A percentile compares a stretch with the other conserved stretches of the same genome.
phyloP scores from a whole-genome alignment of 37 sponge, comb jelly and placozoan genomes.

The Petrosia ficiformis region DNA sequence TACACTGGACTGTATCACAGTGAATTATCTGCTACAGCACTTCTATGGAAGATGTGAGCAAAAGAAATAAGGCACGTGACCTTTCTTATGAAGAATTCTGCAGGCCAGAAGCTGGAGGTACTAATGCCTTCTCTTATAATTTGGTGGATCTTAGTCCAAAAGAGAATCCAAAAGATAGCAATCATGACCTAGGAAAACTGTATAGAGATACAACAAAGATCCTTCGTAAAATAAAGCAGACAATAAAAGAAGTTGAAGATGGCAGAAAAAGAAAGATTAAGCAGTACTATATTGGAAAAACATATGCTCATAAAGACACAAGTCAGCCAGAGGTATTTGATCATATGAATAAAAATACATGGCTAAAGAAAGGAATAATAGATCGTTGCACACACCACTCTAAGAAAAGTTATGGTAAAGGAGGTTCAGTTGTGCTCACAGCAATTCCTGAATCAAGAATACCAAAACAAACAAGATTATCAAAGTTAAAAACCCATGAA shows the following conservation, averaged over 20 bases:
- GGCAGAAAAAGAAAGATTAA: background rate
- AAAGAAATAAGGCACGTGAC: no score
- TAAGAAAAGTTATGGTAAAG: background rate
- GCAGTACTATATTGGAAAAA: background rate
- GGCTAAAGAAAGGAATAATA: constrained; percentile 4
- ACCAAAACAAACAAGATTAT: no score
- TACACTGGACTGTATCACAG: no score
- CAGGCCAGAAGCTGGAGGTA: no score
- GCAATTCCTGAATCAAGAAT: background rate
- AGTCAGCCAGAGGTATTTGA: background rate
- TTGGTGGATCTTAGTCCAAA: no score
- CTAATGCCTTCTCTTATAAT: no score
- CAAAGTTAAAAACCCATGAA: background rate
- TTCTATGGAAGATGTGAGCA: no score
- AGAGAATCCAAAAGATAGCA: no score
- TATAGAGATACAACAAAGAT: background rate
- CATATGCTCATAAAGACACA: background rate
- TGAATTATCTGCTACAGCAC: no score
- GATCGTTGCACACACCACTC: background rate
- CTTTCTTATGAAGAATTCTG: no score
- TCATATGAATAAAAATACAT: background rate
- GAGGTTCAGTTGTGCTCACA: background rate
- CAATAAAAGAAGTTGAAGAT: background rate
- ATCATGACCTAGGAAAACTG: no score
- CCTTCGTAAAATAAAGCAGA: background rate